Conservation (phyloP, 2,888 invertebrate species). For the Acanthoscelides obtectus region DNA sequence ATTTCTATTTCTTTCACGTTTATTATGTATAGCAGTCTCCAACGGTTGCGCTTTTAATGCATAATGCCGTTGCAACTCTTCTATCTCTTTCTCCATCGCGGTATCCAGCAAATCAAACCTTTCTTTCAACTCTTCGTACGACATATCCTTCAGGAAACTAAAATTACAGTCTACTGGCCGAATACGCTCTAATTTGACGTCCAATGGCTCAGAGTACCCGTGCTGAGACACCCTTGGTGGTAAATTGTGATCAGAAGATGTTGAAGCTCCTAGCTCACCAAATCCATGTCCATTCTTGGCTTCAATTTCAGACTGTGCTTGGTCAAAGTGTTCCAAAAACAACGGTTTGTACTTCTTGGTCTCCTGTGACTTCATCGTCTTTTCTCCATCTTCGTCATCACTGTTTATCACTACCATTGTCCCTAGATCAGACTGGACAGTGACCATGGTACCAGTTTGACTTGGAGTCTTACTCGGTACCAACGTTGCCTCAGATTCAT, state of each 20-base stretch:
- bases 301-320: slow-evolving; percentile 62
- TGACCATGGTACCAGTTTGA: slow-evolving; percentile 54
- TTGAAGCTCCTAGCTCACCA: background rate
- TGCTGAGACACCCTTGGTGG: slow-evolving; percentile 10
- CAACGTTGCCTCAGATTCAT: slow-evolving; percentile 58
- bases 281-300: background rate
- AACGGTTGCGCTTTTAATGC: slow-evolving; percentile 96
- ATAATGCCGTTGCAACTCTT: slow-evolving; percentile 88
- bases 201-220: slow-evolving; percentile 24
- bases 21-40: slow-evolving; percentile 33
- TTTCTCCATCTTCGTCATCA: slow-evolving; percentile 73
- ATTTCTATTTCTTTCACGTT: slow-evolving; percentile 31
- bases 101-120: slow-evolving; percentile 89
- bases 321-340: slow-evolving; percentile 93
- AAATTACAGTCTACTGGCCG: slow-evolving; percentile 30
- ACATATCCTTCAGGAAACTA: slow-evolving; percentile 29
- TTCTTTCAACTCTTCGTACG: slow-evolving; percentile 77
- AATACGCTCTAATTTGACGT: slow-evolving; percentile 28
- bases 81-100: slow-evolving; percentile 98
- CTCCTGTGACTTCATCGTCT: slow-evolving; percentile 82
- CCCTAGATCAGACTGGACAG: slow-evolving; percentile 78
- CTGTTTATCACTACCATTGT: slow-evolving; percentile 92
- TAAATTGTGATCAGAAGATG: background rate
- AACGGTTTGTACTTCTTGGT: slow-evolving; percentile 85
- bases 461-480: slow-evolving; percentile 52